These are phyloP conservation scores for Nineta flava DNA, from an alignment of 2,888 invertebrate genomes.

Conservation along the genomic window DNA sequence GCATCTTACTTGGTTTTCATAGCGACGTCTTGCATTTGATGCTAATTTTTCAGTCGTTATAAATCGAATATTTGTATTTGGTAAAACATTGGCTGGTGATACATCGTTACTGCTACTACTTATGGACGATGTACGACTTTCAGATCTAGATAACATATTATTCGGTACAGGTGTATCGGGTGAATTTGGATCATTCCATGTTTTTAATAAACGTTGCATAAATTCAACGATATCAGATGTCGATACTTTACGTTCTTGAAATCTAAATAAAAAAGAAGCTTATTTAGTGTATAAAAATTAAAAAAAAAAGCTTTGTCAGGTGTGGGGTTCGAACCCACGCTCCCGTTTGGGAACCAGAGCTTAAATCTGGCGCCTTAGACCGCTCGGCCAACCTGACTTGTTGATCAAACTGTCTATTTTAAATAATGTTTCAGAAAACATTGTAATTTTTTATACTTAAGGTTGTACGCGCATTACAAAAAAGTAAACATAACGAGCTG, in stretches of 20 bases:
- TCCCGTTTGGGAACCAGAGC: no score
- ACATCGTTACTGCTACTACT: slow-evolving; percentile 14
- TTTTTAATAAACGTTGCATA: slow-evolving; percentile 44
- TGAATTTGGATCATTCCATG: slow-evolving; percentile 14
- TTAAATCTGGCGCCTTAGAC: no score
- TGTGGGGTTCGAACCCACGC: no score
- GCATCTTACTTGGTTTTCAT: slow-evolving; percentile 54
- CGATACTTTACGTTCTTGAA: slow-evolving; percentile 46
- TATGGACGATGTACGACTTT: slow-evolving; percentile 18
- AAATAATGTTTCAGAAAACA: no score
- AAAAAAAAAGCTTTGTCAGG: no score
- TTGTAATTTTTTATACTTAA: no score
- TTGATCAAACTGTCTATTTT: no score
- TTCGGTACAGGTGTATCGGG: slow-evolving; percentile 9
- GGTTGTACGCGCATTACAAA: no score
- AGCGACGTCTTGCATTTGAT: slow-evolving; percentile 43
- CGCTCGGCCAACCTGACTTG: no score
- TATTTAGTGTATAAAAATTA: neutral
- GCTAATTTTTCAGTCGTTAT: slow-evolving; percentile 49
- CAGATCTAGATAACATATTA: slow-evolving; percentile 17
- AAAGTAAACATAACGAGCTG: no score
- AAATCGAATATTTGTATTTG: slow-evolving; percentile 44
- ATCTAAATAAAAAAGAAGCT: slow-evolving; percentile 22
- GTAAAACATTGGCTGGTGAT: slow-evolving; percentile 19
- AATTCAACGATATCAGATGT: slow-evolving; percentile 50